Base-by-base conservation (phyloP, 2,888 invertebrate genomes). In the Sinodicranocentrus sp. region DNA sequence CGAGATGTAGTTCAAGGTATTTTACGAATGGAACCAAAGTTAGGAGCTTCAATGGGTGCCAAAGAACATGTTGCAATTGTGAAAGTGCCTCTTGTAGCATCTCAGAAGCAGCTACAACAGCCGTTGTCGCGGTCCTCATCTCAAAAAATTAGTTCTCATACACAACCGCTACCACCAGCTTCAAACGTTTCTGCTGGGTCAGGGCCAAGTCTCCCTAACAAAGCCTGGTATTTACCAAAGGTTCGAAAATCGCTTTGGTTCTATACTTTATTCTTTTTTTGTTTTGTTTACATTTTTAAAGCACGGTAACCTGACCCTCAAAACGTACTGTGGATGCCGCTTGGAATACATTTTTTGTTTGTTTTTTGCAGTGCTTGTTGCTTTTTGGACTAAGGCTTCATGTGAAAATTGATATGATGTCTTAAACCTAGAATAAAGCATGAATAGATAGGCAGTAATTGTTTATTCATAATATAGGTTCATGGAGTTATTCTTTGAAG, bases 1-100 rank as follows among this genome's bases (percentile, higher is more conserved):
- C 93, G 92, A 89, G 94, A 95, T 90, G 94, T 95, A 68, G 91
- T 93, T 0, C 94, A 94, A 89, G 93, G 94, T 17, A 92, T 93
- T 82, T 93, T 94, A 87, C 91, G 92, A 3, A 91, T 90, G 79
- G 90, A 90, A 78, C 89, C 89, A 23, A 89, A 86, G 48, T 70
- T 86, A 44, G 70, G 68, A 21, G 72, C 75, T 61, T 61, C 68
- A 15, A 52, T 57, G 26, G 67, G 78, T 65, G 68, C 54, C n/a
- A 85, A 82, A 86, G 86, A 86, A 48, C 85, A 86, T 68, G 84
- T 86, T 77, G 82, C 85, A 19, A 84, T 86, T 85, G 82, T 86
- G 65, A 86, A 86, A 86, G 86, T 86, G 39, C 86, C 86, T 61
- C 23, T 86, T 76, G 77, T 70, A 77, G 71, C 79, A n/a, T 84